These are phyloP conservation scores for Saccostrea echinata DNA, from an alignment of 1,140 invertebrate genomes.

Conservation along the genomic window DNA sequence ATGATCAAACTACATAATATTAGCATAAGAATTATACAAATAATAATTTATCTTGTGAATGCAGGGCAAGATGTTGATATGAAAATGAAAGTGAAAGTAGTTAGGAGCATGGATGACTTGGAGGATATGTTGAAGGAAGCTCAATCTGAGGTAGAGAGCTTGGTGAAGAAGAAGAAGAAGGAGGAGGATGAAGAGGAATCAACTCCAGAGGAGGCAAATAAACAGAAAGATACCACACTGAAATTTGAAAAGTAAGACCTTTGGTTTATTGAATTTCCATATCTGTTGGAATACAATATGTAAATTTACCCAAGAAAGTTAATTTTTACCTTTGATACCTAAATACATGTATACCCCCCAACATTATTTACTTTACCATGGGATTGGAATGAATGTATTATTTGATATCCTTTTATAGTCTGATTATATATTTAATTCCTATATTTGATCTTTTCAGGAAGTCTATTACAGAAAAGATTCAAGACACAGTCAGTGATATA, in stretches of 20 bases:
- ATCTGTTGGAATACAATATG: no score
- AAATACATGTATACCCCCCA: no score
- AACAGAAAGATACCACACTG: conserved; percentile 37
- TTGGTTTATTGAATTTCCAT: no score
- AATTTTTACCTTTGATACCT: no score
- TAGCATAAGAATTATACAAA: not conserved
- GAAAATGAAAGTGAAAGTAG: conserved; percentile 54
- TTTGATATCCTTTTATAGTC: no score
- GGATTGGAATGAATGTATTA: no score
- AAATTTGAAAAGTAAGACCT: conserved; percentile 47
- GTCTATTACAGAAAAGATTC: conserved; percentile 16
- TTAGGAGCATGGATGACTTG: conserved; percentile 52
- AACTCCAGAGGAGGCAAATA: not conserved
- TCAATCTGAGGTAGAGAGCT: conserved; percentile 51
- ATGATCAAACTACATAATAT: not conserved
- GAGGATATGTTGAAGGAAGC: conserved; percentile 58
- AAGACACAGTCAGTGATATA: conserved; percentile 12
- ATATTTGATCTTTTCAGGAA: not conserved
- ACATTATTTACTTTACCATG: no score
- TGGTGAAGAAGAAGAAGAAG: conserved; percentile 42
- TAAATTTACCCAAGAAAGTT: no score
- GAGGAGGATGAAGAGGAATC: conserved; percentile 46
- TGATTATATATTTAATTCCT: no score
- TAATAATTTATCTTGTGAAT: not conserved
- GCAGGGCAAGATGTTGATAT: conserved; percentile 42